Percentiles rank a stretch among this genome's conserved stretches.
Conservation (phyloP, 1,140 invertebrate genomes). For the Leptestheria dahalacensis region DNA sequence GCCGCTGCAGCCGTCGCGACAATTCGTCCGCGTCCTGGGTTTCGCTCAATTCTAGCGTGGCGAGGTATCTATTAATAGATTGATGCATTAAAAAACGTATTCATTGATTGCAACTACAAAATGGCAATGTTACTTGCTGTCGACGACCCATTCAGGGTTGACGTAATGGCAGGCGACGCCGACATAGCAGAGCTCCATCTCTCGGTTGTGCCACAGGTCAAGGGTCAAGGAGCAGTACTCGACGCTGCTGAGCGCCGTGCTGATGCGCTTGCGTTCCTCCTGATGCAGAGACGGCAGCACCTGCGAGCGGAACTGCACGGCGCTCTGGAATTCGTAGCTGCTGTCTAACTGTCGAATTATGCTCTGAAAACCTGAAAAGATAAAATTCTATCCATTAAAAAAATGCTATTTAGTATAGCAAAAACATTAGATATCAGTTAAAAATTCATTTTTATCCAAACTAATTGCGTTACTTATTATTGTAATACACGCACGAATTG, state of each 20-base stretch:
- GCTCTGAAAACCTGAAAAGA: constrained; percentile 13
- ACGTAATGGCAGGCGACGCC: constrained; percentile 14
- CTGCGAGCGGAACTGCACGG: constrained; percentile 2
- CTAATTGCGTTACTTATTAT: no score
- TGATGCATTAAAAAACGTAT: neutral
- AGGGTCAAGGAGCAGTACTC: constrained; percentile 13
- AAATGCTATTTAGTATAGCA: no score
- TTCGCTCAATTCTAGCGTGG: constrained; percentile 12
- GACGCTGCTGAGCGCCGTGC: neutral
- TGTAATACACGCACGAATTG: no score
- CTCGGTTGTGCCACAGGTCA: constrained; percentile 12
- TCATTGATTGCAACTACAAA: neutral
- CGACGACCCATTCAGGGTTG: constrained; percentile 10
- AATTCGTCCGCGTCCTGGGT: constrained; percentile 12
- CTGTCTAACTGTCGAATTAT: constrained; percentile 13
- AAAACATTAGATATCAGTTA: no score
- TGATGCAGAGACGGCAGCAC: constrained; percentile 11
- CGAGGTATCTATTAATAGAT: constrained; percentile 4
- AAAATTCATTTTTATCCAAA: no score
- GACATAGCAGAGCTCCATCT: constrained; percentile 8
- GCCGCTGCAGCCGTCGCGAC: constrained; percentile 4
- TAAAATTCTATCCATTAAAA: neutral
- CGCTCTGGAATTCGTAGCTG: constrained; percentile 7
- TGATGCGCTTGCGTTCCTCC: constrained; percentile 9
- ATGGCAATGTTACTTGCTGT: constrained; percentile 1